Evolutionary conservation across 2,797 vertebrate species (phyloP).

Genomic region (Malacoctenus gilli): DNA sequence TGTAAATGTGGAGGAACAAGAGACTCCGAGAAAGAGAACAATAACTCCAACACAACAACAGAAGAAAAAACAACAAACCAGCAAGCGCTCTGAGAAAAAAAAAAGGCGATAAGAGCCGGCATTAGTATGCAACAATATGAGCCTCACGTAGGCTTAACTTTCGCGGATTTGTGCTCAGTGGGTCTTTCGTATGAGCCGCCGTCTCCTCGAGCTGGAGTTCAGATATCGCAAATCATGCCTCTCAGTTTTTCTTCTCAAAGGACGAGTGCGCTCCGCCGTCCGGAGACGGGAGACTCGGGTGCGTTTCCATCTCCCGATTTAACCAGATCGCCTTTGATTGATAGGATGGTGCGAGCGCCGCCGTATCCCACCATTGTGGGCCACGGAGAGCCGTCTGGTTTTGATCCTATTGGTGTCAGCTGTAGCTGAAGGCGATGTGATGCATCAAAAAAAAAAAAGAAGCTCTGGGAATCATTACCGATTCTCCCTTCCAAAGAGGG

Average conservation of each 20-base stretch:
- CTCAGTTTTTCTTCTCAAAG: constrained; percentile 28
- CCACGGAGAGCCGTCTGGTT: constrained; percentile 55
- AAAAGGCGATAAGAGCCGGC: background rate
- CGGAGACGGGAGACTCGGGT: constrained; percentile 32
- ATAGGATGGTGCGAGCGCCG: constrained; percentile 54
- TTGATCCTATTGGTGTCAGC: constrained; percentile 67
- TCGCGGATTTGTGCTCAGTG: constrained; percentile 25
- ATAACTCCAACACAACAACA: constrained; percentile 3
- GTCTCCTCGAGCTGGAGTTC: constrained; percentile 25
- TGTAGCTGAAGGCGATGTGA: constrained; percentile 62
- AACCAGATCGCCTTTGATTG: constrained; percentile 57
- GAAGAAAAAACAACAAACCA: background rate
- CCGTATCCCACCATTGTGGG: constrained; percentile 51
- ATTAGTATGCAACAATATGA: constrained; percentile 4
- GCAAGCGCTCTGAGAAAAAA: too few relatives aligned
- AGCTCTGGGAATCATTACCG: constrained; percentile 71
- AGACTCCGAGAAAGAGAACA: background rate
- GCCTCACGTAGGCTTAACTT: constrained; percentile 12
- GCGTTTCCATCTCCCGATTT: constrained; percentile 33
- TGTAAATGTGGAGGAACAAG: background rate
- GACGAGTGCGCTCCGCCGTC: constrained; percentile 5
- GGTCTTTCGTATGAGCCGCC: constrained; percentile 22
- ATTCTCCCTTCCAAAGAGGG: constrained; percentile 69
- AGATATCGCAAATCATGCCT: constrained; percentile 32
- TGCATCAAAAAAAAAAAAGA: constrained; percentile 71